phyloP scores from a whole-genome alignment of 1,140 invertebrate species.

The Idris sp. region DNA sequence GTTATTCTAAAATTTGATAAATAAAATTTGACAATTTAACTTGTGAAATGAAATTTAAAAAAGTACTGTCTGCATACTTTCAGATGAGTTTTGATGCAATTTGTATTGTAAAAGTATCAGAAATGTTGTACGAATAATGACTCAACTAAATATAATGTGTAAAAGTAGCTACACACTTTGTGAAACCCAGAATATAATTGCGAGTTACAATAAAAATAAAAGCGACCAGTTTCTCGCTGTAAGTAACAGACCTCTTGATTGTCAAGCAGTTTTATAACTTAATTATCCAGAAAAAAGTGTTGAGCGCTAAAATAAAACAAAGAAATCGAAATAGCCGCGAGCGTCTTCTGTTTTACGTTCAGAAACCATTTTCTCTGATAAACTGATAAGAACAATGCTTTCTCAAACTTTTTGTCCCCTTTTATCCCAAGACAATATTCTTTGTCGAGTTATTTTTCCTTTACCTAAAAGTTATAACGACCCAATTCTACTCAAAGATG shows the following conservation, averaged over 20 bases:
- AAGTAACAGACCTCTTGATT: slow-evolving; percentile 20
- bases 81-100: too few relatives aligned
- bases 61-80: too few relatives aligned
- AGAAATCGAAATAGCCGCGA: slow-evolving; percentile 45
- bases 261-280: slow-evolving; percentile 32
- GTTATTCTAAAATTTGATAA: too few relatives aligned
- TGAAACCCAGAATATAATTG: slow-evolving; percentile 16
- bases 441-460: slow-evolving; percentile 59
- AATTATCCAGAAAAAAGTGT: slow-evolving; percentile 27
- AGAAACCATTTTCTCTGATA: slow-evolving; percentile 56
- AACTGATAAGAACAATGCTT: slow-evolving; percentile 56
- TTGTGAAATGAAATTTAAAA: too few relatives aligned
- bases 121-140: too few relatives aligned
- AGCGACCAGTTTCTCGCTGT: slow-evolving; percentile 13
- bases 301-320: slow-evolving; percentile 28
- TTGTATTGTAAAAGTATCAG: too few relatives aligned
- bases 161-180: not conserved
- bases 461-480: slow-evolving; percentile 61
- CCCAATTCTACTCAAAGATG: slow-evolving; percentile 53
- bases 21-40: too few relatives aligned
- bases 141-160: too few relatives aligned
- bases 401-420: slow-evolving; percentile 43
- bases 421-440: slow-evolving; percentile 52
- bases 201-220: slow-evolving; percentile 6
- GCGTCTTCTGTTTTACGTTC: slow-evolving; percentile 40